Conservation (phyloP, 2,888 invertebrate genomes). For the Eristalis arbustorum region DNA sequence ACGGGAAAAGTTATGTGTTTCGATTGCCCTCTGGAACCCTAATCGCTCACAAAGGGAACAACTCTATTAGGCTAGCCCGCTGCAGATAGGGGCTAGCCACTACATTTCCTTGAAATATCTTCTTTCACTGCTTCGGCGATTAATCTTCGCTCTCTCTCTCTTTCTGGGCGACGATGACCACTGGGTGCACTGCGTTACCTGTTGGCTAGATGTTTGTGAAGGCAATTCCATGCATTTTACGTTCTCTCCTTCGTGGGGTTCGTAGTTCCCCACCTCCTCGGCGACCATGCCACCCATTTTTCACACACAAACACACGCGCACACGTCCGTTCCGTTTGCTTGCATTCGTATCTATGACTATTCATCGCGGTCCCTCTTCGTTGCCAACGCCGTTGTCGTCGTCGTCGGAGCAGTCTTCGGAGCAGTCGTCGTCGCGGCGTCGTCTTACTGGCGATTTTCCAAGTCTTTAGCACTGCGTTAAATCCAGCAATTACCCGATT, state of each 20-base stretch:
- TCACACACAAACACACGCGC: neutral
- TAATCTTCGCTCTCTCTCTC: constrained; percentile 56
- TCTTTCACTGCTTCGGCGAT: constrained; percentile 54
- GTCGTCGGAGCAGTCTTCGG: neutral
- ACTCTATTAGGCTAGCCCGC: constrained; percentile 54
- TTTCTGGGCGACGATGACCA: neutral
- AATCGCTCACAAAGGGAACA: constrained; percentile 43
- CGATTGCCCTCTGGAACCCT: constrained; percentile 61
- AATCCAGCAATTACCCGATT: constrained; percentile 69
- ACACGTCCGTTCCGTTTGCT: neutral
- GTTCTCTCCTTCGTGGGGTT: neutral
- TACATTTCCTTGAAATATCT: constrained; percentile 60
- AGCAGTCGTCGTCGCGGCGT: neutral
- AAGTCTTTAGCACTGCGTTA: constrained; percentile 70
- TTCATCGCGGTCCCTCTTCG: neutral
- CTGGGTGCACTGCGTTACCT: constrained; percentile 21
- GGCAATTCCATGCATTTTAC: constrained; percentile 47
- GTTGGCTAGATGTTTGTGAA: constrained; percentile 22
- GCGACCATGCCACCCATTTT: neutral
- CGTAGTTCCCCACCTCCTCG: neutral
- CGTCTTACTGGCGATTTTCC: constrained; percentile 61
- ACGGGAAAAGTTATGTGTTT: constrained; percentile 55
- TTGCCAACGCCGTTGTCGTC: neutral
- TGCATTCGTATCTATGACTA: neutral
- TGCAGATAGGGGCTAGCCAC: constrained; percentile 10